A percentile compares a stretch with the other conserved stretches of the same genome.
Conservation (phyloP, 2,888 invertebrate species). For the Cephus sareptanus region DNA sequence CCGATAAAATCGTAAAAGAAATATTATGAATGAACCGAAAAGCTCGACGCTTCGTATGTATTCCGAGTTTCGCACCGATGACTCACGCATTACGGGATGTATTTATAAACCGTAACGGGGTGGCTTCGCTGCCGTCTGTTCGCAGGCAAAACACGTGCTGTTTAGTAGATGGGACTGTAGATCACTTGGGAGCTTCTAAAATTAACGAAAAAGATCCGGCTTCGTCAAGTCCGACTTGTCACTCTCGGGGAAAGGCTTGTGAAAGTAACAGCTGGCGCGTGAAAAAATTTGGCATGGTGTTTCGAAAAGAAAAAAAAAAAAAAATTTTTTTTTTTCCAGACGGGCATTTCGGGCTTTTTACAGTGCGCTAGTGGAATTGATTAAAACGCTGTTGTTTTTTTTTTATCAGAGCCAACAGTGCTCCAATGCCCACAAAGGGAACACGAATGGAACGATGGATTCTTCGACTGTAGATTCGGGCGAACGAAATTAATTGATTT, state of each 20-base stretch:
- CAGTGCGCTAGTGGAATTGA: neutral
- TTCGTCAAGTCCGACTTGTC: slow-evolving; percentile 28
- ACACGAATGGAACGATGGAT: neutral
- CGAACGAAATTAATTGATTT: neutral
- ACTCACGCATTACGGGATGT: neutral
- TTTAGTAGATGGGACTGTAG: neutral
- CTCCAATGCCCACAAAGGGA: neutral
- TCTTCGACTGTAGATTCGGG: neutral
- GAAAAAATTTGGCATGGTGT: neutral
- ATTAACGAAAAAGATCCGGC: slow-evolving; percentile 30
- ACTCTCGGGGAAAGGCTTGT: neutral
- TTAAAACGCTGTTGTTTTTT: neutral
- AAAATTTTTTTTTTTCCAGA: too few relatives aligned
- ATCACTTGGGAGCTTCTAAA: slow-evolving; percentile 39
- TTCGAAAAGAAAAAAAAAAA: neutral
- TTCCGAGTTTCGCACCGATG: neutral
- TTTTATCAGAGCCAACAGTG: neutral
- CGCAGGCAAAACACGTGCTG: slow-evolving; percentile 40
- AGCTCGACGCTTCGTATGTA: neutral
- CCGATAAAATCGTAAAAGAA: neutral
- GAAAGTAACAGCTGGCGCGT: neutral
- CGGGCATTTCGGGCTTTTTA: too few relatives aligned
- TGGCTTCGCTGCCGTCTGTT: slow-evolving; percentile 5
- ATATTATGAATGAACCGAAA: neutral
- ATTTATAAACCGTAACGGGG: neutral